Conservation (phyloP, 2,888 invertebrate species). For the Yponomeuta cagnagella region DNA sequence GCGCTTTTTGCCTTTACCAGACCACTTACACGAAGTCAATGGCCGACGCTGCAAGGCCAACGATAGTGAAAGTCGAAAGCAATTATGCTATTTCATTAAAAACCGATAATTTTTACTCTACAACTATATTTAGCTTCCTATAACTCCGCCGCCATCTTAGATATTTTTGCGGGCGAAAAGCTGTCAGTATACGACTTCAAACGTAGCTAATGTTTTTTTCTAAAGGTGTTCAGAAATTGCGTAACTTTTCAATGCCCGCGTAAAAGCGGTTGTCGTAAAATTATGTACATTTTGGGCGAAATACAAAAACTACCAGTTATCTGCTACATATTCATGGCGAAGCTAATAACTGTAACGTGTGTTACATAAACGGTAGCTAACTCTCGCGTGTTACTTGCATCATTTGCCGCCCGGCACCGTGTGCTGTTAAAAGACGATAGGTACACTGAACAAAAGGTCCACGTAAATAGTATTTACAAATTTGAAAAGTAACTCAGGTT, state of each 20-base stretch:
- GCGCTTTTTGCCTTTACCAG: constrained; percentile 8
- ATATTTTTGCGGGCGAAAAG: not conserved
- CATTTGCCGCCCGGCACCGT: not conserved
- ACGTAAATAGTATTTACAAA: no score
- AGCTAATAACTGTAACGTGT: not conserved
- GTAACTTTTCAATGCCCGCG: not conserved
- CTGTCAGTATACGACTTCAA: no score
- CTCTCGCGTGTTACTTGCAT: constrained; percentile 1
- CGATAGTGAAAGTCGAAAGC: constrained; percentile 62
- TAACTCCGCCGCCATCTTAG: not conserved
- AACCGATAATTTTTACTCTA: not conserved
- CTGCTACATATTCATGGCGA: not conserved
- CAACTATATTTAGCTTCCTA: not conserved
- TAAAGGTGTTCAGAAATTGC: not conserved
- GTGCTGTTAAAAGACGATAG: not conserved
- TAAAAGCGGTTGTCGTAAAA: not conserved
- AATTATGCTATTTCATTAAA: constrained; percentile 19
- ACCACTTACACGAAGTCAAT: constrained; percentile 30
- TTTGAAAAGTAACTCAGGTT: no score
- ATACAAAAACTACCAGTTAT: not conserved
- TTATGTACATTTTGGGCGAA: not conserved
- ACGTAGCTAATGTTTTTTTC: no score
- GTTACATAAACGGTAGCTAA: not conserved
- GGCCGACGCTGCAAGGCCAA: constrained; percentile 44
- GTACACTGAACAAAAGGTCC: not conserved